Evolutionary conservation across 2,113 vertebrate genomes (phyloP).

Genomic region (Fregetta grallaria): DNA sequence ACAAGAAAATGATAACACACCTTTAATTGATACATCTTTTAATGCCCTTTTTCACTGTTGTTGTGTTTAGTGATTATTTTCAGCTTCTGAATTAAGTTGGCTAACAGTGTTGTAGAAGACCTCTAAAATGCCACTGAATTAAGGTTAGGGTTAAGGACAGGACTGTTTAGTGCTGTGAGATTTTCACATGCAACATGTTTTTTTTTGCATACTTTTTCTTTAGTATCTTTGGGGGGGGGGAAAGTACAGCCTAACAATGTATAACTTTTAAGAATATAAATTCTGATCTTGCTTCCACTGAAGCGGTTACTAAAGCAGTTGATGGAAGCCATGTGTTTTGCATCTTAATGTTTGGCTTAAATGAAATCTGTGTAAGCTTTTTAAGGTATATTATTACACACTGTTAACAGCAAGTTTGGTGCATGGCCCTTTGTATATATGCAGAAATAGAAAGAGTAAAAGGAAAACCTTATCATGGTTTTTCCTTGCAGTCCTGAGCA

Average conservation of each 20-base stretch:
- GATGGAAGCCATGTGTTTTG: background rate
- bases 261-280: background rate
- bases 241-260: background rate
- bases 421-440: background rate
- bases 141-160: background rate
- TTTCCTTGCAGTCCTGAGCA: background rate
- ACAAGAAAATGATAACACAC: background rate
- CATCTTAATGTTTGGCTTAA: background rate
- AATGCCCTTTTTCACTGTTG: background rate
- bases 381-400: background rate
- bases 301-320: background rate
- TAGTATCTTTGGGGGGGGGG: too few species aligned
- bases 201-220: background rate
- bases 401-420: background rate
- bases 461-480: background rate
- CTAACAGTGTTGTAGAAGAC: background rate
- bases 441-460: background rate
- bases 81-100: background rate
- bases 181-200: background rate
- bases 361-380: background rate
- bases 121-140: background rate
- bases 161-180: background rate
- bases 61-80: background rate
- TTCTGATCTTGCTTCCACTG: background rate
- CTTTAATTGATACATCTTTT: background rate